phyloP scores from a whole-genome alignment of 1,140 invertebrate genomes.

The Helicorthomorpha holstii region DNA sequence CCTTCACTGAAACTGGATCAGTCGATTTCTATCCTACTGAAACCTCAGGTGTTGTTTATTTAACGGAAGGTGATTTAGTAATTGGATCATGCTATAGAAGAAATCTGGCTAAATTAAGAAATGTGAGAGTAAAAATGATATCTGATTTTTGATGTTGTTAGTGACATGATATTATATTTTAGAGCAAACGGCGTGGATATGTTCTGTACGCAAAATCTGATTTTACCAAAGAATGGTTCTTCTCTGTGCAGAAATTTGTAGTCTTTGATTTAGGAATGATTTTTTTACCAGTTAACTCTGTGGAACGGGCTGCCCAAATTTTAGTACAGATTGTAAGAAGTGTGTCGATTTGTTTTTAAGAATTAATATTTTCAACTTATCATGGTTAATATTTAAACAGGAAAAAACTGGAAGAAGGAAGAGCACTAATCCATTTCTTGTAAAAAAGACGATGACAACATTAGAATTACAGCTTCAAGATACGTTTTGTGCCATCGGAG shows the following conservation, averaged over 20 bases:
- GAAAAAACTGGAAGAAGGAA: not conserved
- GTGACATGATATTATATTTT: not conserved
- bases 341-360: not conserved
- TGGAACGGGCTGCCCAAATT: not conserved
- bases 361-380: not conserved
- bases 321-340: slow-evolving; percentile 3
- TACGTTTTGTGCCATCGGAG: not conserved
- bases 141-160: not conserved
- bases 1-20: not conserved
- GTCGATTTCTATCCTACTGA: not conserved
- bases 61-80: not conserved
- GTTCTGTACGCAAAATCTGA: not conserved
- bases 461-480: not conserved
- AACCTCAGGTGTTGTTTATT: not conserved
- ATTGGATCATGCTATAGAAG: not conserved
- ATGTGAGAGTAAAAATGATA: not conserved
- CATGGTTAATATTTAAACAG: not conserved
- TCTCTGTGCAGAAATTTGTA: not conserved
- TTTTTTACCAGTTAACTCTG: not conserved
- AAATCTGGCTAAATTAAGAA: not conserved
- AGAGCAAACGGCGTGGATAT: not conserved
- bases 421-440: not conserved
- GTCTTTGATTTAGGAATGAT: slow-evolving; percentile 1
- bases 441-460: not conserved
- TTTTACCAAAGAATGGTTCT: not conserved